A percentile compares a stretch with the other conserved stretches of the same genome.
Evolutionary conservation across 2,797 vertebrate species (phyloP).

Genomic region (Dryobates pubescens): DNA sequence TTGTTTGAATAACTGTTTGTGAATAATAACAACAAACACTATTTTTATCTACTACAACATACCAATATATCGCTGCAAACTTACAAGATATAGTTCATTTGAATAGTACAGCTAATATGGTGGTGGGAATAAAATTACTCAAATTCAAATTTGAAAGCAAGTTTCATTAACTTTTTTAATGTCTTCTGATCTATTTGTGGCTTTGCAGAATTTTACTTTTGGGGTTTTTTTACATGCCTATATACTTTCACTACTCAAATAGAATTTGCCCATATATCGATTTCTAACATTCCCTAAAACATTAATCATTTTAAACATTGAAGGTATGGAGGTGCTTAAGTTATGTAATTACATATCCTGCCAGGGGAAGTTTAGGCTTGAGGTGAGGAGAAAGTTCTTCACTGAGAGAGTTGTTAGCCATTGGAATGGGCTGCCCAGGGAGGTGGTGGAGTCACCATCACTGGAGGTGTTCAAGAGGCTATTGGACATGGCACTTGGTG

Average conservation of each 20-base stretch:
- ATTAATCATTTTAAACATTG: background rate
- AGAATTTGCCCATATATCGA: background rate
- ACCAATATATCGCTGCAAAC: background rate
- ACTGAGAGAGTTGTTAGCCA: too few species aligned
- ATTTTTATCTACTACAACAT: background rate
- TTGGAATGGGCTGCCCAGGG: too few species aligned
- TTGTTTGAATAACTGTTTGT: background rate
- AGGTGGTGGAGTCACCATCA: too few species aligned
- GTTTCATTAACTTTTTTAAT: background rate
- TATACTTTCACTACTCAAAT: background rate
- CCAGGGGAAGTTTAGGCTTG: too few species aligned
- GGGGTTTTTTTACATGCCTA: background rate
- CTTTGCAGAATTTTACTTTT: background rate
- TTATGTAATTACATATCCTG: background rate
- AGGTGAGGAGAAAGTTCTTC: too few species aligned
- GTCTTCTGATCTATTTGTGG: background rate
- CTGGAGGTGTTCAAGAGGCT: too few species aligned
- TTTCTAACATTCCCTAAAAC: background rate
- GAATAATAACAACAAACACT: background rate
- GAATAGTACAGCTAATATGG: background rate
- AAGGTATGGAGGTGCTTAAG: background rate
- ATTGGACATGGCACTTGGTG: too few species aligned
- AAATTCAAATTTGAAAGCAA: background rate
- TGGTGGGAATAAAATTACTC: background rate
- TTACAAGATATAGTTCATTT: background rate